Conservation (phyloP, 1,140 invertebrate species). For the Pachypeltis micranthus region DNA sequence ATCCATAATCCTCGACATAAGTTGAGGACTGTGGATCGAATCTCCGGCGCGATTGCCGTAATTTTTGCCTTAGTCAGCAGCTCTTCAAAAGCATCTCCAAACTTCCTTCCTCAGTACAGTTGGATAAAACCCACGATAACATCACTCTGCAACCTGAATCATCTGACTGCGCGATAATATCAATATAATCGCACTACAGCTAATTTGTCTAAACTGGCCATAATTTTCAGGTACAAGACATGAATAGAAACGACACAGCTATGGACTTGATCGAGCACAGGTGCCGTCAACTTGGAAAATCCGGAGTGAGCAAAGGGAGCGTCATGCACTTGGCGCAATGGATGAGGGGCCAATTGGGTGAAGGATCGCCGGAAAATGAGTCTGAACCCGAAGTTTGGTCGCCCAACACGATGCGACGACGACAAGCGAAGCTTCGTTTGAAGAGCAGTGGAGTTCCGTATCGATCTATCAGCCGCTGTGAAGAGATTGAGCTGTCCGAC, state of each 20-base stretch:
- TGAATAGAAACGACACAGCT: not conserved
- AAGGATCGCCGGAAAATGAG: slow-evolving; percentile 36
- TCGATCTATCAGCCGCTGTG: slow-evolving; percentile 34
- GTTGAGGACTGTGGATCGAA: too few relatives aligned
- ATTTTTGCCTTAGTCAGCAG: too few relatives aligned
- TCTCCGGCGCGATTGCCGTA: too few relatives aligned
- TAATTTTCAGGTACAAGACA: not conserved
- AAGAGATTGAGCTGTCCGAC: slow-evolving; percentile 41
- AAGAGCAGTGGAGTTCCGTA: slow-evolving; percentile 6
- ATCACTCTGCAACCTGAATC: too few relatives aligned
- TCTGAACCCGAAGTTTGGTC: slow-evolving; percentile 55
- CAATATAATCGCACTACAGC: too few relatives aligned
- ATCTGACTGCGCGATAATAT: too few relatives aligned
- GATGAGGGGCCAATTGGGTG: slow-evolving; percentile 48
- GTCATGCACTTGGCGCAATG: slow-evolving; percentile 56
- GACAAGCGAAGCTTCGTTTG: slow-evolving; percentile 37
- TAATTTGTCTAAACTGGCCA: too few relatives aligned
- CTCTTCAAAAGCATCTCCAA: too few relatives aligned
- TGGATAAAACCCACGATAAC: too few relatives aligned
- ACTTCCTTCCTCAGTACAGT: too few relatives aligned
- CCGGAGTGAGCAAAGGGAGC: slow-evolving; percentile 43
- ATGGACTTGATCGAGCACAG: slow-evolving; percentile 46
- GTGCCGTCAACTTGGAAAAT: slow-evolving; percentile 44
- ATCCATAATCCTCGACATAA: too few relatives aligned
- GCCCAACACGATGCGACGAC: slow-evolving; percentile 46